Percentiles rank a stretch among this genome's conserved stretches.
Evolutionary conservation across 2,113 vertebrate species (phyloP).

Genomic region (Dolichotis patagonum): DNA sequence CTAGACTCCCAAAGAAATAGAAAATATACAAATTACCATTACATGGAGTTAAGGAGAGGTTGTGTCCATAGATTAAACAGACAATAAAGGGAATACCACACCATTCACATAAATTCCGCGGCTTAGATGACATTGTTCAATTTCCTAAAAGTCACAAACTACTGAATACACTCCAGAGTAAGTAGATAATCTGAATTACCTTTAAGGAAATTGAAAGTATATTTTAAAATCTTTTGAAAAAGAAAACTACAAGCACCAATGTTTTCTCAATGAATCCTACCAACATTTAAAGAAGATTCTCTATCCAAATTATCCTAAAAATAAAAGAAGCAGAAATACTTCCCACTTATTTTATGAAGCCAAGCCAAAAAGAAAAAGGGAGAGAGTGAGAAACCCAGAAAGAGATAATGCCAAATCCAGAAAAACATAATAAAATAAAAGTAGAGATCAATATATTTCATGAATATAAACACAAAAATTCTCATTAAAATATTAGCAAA

Average conservation of each 20-base stretch:
- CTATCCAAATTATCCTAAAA: background rate
- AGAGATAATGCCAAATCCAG: background rate
- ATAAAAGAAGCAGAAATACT: background rate
- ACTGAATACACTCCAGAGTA: background rate
- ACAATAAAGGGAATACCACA: background rate
- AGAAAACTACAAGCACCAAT: background rate
- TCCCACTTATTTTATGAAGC: background rate
- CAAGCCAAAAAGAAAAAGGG: background rate
- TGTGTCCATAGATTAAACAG: background rate
- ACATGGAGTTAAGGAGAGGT: background rate
- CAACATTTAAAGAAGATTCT: conserved; percentile 3
- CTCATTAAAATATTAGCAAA: background rate
- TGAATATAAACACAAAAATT: background rate
- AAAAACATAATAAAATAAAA: background rate
- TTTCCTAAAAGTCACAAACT: background rate
- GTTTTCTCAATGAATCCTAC: background rate
- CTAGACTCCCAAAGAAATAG: conserved; percentile 44
- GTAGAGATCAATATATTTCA: background rate
- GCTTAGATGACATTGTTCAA: background rate
- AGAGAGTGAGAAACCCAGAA: background rate
- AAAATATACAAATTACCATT: conserved; percentile 62
- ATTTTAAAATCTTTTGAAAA: background rate
- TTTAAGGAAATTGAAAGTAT: background rate
- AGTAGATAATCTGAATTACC: background rate
- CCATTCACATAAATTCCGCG: background rate